phyloP scores from a whole-genome alignment of 2,113 vertebrate genomes.

The Chunga burmeisteri region DNA sequence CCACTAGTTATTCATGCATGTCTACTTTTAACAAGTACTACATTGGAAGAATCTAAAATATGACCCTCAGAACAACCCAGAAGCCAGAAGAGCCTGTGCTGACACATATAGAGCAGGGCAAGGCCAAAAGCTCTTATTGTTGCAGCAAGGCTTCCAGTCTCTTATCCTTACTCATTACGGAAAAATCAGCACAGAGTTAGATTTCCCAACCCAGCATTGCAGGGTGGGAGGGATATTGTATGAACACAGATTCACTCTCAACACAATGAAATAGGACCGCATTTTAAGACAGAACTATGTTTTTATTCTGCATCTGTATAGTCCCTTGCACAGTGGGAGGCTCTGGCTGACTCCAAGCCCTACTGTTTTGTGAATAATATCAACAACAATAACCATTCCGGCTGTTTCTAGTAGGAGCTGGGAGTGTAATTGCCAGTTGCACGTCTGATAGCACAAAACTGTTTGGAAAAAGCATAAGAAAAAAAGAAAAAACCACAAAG shows the following conservation, averaged over 20 bases:
- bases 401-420: background rate
- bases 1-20: background rate
- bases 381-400: slow-evolving; percentile 25
- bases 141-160: background rate
- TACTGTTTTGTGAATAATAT: slow-evolving; percentile 44
- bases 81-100: background rate
- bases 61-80: background rate
- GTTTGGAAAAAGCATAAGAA: background rate
- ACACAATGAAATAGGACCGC: background rate
- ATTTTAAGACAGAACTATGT: background rate
- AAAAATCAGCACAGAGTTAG: background rate
- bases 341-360: background rate
- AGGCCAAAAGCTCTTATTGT: background rate
- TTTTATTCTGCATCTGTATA: background rate
- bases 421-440: slow-evolving; percentile 8
- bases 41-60: background rate
- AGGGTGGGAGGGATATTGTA: background rate
- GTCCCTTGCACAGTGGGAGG: background rate
- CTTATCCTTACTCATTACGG: background rate
- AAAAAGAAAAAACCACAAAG: background rate
- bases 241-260: background rate
- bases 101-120: background rate
- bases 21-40: background rate
- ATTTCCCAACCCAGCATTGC: background rate
- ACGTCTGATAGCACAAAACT: background rate